A percentile compares a stretch with the other conserved stretches of the same genome.
These are phyloP conservation scores for Dryobota labecula DNA, from an alignment of 2,888 invertebrate genomes.

Conservation along the genomic window DNA sequence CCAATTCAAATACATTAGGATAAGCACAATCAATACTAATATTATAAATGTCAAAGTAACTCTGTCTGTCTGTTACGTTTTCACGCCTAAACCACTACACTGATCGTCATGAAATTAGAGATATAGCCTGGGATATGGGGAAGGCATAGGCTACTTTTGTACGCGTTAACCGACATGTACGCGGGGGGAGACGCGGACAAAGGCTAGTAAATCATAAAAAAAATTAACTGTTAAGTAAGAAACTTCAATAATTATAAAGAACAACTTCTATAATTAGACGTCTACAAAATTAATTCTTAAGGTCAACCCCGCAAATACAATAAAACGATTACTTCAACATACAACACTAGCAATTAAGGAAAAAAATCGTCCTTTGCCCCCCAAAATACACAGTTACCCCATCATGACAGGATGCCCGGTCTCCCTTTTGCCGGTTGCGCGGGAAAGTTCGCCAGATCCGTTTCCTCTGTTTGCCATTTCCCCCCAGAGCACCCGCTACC, in stretches of 20 bases:
- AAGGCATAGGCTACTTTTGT: too few species aligned
- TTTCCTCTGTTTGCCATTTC: conserved; percentile 88
- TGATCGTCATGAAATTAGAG: too few species aligned
- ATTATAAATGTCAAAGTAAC: too few species aligned
- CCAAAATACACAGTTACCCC: conserved; percentile 73
- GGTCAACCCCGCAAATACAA: neutral
- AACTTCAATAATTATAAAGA: neutral
- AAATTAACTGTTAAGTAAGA: neutral
- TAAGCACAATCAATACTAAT: neutral
- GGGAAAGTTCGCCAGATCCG: conserved; percentile 86
- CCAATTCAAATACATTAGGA: neutral
- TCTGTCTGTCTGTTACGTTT: too few species aligned
- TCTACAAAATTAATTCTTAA: neutral
- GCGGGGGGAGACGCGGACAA: too few species aligned
- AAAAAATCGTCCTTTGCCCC: conserved; percentile 39
- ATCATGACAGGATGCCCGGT: conserved; percentile 74
- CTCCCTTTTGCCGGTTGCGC: conserved; percentile 83
- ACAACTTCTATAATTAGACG: neutral
- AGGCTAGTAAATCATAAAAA: neutral
- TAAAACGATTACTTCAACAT: conserved; percentile 29
- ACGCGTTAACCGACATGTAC: too few species aligned
- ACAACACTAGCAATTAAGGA: conserved; percentile 22
- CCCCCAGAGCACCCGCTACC: conserved; percentile 71
- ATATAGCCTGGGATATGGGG: too few species aligned
- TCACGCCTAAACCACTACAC: too few species aligned